These are phyloP conservation scores for Himalopsyche kuldschensis DNA, from an alignment of 2,888 invertebrate species.

Conservation along the genomic window DNA sequence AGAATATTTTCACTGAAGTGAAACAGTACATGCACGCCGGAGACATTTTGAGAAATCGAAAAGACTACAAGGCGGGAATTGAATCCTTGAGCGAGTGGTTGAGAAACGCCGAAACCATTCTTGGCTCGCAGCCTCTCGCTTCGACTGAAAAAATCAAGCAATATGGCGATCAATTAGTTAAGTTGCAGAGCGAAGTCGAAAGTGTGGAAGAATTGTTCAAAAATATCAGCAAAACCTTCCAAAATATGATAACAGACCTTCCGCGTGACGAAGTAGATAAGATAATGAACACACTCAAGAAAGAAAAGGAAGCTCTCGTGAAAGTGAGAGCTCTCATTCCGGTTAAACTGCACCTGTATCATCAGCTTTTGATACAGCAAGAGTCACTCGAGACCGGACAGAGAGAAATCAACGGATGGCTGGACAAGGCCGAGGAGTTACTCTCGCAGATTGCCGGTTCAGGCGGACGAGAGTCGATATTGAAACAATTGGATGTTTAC, in stretches of 20 bases:
- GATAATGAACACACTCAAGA: slow-evolving; percentile 85
- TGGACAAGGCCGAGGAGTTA: slow-evolving; percentile 80
- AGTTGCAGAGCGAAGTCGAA: slow-evolving; percentile 79
- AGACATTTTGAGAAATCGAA: slow-evolving; percentile 78
- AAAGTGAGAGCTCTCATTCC: slow-evolving; percentile 82
- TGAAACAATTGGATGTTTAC: slow-evolving; percentile 77
- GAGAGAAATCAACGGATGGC: slow-evolving; percentile 82
- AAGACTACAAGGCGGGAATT: slow-evolving; percentile 75
- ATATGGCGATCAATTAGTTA: slow-evolving; percentile 77
- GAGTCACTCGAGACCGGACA: slow-evolving; percentile 88
- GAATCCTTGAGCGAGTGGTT: slow-evolving; percentile 80
- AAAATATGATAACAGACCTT: slow-evolving; percentile 85
- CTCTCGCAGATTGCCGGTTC: slow-evolving; percentile 62
- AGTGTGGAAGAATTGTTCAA: slow-evolving; percentile 89
- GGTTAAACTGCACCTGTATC: slow-evolving; percentile 77
- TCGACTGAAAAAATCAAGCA: slow-evolving; percentile 77
- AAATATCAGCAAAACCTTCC: slow-evolving; percentile 88
- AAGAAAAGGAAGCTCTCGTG: slow-evolving; percentile 86
- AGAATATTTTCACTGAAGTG: slow-evolving; percentile 78
- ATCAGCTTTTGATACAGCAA: slow-evolving; percentile 83
- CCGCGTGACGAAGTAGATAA: slow-evolving; percentile 88
- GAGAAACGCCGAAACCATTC: slow-evolving; percentile 69
- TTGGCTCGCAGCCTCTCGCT: slow-evolving; percentile 72
- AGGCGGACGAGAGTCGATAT: slow-evolving; percentile 71
- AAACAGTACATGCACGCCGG: slow-evolving; percentile 89